phyloP scores from a whole-genome alignment of 2,113 vertebrate genomes.

The Aspidoscelis tigris region DNA sequence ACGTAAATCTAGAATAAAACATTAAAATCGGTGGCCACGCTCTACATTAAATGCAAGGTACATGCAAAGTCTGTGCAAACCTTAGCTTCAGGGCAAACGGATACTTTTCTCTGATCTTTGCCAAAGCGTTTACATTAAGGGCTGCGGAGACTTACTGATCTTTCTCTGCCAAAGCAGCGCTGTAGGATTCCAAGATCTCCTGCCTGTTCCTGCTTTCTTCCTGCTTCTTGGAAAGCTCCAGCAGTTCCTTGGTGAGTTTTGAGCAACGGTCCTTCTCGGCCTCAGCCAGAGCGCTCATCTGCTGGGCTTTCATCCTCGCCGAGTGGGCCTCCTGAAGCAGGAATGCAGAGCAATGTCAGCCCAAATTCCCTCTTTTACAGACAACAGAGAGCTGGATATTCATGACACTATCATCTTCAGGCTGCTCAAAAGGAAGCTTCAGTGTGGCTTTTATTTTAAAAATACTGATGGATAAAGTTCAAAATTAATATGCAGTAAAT shows the following conservation, averaged over 20 bases:
- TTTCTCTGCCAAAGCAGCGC: conserved; percentile 56
- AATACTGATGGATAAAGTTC: not conserved
- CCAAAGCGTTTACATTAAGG: not conserved
- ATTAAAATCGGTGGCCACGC: not conserved
- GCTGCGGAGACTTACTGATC: conserved; percentile 76
- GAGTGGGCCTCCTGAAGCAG: conserved; percentile 82
- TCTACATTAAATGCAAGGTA: too few species aligned
- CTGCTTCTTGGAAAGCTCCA: conserved; percentile 69
- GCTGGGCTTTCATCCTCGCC: conserved; percentile 78
- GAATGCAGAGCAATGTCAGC: not conserved
- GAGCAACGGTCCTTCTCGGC: conserved; percentile 78
- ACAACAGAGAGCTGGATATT: not conserved
- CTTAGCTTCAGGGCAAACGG: not conserved
- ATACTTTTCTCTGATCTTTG: too few species aligned
- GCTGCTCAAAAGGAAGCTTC: not conserved
- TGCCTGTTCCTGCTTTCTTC: conserved; percentile 56
- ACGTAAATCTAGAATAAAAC: not conserved
- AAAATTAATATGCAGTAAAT: too few species aligned
- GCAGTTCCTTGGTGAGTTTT: conserved; percentile 81
- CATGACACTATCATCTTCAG: not conserved
- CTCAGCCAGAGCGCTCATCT: conserved; percentile 77
- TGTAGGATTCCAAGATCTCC: conserved; percentile 27
- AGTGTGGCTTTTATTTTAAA: too few species aligned
- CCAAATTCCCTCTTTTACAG: accelerated
- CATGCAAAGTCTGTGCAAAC: not conserved